These are phyloP conservation scores for Diachrysia chrysitis DNA, from an alignment of 2,888 invertebrate genomes.

Conservation along the genomic window DNA sequence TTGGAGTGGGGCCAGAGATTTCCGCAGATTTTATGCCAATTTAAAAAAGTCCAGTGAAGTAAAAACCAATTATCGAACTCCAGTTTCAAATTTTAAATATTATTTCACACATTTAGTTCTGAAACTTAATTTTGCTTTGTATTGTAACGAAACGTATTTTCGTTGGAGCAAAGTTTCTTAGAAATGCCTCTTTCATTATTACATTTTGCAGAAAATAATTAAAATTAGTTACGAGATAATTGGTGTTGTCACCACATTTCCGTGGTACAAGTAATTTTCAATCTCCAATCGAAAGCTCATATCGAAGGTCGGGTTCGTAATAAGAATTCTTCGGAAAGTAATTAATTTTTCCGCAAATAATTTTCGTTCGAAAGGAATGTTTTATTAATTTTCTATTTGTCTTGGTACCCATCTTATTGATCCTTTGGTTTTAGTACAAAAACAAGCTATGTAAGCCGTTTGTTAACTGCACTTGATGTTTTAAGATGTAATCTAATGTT, in stretches of 20 bases:
- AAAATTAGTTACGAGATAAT: conserved; percentile 18
- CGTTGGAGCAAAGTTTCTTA: background rate
- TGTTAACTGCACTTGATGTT: conserved; percentile 23
- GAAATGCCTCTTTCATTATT: background rate
- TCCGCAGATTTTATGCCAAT: conserved; percentile 54
- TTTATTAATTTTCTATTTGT: conserved; percentile 73
- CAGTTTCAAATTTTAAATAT: conserved; percentile 41
- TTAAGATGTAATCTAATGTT: background rate
- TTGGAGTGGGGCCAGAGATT: conserved; percentile 57
- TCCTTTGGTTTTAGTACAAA: conserved; percentile 32
- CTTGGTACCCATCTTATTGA: conserved; percentile 56
- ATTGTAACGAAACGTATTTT: conserved; percentile 17
- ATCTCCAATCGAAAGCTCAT: conserved; percentile 51
- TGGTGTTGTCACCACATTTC: conserved; percentile 28
- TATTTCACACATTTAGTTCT: conserved; percentile 22
- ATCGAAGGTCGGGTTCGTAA: conserved; percentile 59
- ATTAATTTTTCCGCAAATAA: conserved; percentile 77
- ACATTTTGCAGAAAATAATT: conserved; percentile 10
- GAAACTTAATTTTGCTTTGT: conserved; percentile 20
- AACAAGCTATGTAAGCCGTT: conserved; percentile 25
- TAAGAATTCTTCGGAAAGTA: conserved; percentile 74
- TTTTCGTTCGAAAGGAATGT: conserved; percentile 65
- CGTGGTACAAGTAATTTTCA: conserved; percentile 40
- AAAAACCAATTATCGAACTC: conserved; percentile 48
- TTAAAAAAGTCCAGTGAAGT: conserved; percentile 48